phyloP scores from a whole-genome alignment of 1,140 invertebrate species.

The Papilio polyxenes region DNA sequence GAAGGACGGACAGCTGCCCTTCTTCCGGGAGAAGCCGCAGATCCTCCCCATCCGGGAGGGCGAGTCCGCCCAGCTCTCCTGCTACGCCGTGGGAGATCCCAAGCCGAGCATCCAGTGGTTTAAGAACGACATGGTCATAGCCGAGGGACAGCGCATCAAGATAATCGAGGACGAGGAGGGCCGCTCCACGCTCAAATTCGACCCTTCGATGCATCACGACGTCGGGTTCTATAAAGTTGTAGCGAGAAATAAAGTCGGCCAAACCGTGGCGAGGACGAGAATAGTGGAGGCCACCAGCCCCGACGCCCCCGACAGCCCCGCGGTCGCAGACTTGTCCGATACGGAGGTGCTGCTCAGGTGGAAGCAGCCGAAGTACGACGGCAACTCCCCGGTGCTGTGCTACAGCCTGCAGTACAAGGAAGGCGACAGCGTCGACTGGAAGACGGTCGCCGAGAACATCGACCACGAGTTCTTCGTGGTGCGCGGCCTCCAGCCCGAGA shows the following conservation, averaged over 20 bases:
- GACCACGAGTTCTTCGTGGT: conserved; percentile 96
- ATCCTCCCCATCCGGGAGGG: conserved; percentile 88
- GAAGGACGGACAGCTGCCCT: conserved; percentile 88
- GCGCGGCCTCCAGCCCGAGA: conserved; percentile 87
- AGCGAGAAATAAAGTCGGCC: conserved; percentile 92
- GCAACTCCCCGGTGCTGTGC: conserved; percentile 90
- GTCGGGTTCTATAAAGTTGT: conserved; percentile 97
- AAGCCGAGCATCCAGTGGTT: conserved; percentile 97
- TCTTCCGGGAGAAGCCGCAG: conserved; percentile 91
- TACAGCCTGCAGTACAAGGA: conserved; percentile 92
- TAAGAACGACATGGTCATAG: conserved; percentile 93
- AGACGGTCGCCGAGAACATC: conserved; percentile 91
- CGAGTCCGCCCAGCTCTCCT: conserved; percentile 88
- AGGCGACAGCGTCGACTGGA: conserved; percentile 91
- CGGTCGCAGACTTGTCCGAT: conserved; percentile 90
- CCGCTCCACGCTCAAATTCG: conserved; percentile 88
- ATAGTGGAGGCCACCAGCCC: conserved; percentile 88
- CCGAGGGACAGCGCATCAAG: conserved; percentile 89
- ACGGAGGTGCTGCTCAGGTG: conserved; percentile 93
- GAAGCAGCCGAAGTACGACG: conserved; percentile 92
- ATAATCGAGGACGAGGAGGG: conserved; percentile 88
- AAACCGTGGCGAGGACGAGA: conserved; percentile 87
- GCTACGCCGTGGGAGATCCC: conserved; percentile 94
- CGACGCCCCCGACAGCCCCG: conserved; percentile 92
- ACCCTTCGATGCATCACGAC: conserved; percentile 89